Evolutionary conservation across 2,113 vertebrate species (phyloP).

Genomic region (Epinephelus moara): DNA sequence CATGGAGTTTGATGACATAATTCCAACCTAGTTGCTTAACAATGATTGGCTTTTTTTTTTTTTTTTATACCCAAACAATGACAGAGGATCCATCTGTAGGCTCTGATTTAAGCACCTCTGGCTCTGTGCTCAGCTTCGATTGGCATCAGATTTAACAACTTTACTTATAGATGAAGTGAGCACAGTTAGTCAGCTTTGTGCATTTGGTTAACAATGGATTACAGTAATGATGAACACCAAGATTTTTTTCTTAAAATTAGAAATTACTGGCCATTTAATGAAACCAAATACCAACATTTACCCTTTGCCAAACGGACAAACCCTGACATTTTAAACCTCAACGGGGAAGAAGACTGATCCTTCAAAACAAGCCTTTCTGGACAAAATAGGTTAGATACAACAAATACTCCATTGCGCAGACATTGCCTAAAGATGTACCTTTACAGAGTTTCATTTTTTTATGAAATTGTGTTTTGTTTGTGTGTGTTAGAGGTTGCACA

Average conservation of each 20-base stretch:
- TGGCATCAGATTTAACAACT: too few species aligned
- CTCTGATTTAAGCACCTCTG: too few species aligned
- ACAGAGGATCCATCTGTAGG: too few species aligned
- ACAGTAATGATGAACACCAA: too few species aligned
- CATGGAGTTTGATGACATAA: too few species aligned
- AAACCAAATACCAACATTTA: neutral
- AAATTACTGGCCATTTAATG: neutral
- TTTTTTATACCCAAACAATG: too few species aligned
- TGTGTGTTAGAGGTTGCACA: slow-evolving; percentile 11
- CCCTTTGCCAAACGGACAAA: neutral
- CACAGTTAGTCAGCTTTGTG: too few species aligned
- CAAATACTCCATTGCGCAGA: neutral
- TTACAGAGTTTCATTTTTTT: slow-evolving; percentile 4
- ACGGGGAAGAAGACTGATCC: neutral
- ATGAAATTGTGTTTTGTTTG: slow-evolving; percentile 12
- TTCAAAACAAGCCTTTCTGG: neutral
- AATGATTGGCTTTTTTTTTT: too few species aligned
- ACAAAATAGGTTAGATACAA: slow-evolving; percentile 15
- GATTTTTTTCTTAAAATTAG: neutral
- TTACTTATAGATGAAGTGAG: too few species aligned
- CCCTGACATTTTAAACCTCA: neutral
- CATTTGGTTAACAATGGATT: too few species aligned
- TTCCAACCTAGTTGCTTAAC: too few species aligned
- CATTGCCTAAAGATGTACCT: neutral
- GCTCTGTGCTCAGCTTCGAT: too few species aligned